These are phyloP conservation scores for Threskiornis aethiopicus DNA, from an alignment of 2,797 vertebrate species.

Conservation along the genomic window DNA sequence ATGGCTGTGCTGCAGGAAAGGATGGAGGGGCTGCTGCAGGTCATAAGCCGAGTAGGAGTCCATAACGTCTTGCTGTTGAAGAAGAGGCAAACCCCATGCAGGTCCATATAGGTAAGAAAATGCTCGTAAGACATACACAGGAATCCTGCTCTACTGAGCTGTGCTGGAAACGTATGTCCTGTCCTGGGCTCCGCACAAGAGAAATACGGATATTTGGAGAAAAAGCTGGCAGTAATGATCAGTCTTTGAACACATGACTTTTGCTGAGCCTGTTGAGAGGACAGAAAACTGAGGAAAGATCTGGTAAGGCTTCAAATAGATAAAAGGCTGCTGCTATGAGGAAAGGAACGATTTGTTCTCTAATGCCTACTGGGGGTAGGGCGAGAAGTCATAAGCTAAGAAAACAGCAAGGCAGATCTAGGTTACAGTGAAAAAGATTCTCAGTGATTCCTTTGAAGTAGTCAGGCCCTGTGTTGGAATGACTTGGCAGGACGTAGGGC, in stretches of 20 bases:
- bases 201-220: not conserved
- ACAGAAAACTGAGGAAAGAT: not conserved
- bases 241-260: not conserved
- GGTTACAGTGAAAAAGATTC: not conserved
- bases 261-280: not conserved
- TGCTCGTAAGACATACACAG: accelerated
- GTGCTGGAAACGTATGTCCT: not conserved
- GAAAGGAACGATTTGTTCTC: conserved; percentile 12
- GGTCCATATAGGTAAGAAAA: not conserved
- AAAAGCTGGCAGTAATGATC: not conserved
- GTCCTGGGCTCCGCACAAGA: not conserved
- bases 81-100: not conserved
- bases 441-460: not conserved
- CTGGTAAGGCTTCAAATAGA: not conserved
- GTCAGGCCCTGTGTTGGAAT: not conserved
- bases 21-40: not conserved
- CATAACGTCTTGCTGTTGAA: not conserved
- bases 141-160: not conserved
- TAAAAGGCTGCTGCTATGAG: conserved; percentile 16
- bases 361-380: not conserved
- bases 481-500: not conserved
- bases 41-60: not conserved
- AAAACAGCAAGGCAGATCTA: not conserved
- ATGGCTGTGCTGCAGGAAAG: not conserved
- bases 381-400: not conserved